Base-by-base conservation (phyloP, 2,113 vertebrate genomes). In the Monarcha castaneiventris region DNA sequence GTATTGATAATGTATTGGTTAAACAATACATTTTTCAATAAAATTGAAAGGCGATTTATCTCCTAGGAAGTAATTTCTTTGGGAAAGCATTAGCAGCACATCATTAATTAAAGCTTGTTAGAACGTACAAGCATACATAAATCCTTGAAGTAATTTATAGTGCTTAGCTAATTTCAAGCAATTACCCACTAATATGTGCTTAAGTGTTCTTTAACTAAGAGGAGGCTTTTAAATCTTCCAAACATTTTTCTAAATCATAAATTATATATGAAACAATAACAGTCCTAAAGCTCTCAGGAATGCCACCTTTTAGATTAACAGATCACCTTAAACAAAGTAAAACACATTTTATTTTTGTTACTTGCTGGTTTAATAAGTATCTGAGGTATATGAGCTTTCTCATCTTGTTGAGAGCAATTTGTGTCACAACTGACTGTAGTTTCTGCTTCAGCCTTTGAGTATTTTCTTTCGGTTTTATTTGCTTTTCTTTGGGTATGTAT, bases 31-130 rank as follows among this genome's bases (percentile, higher is more conserved):
- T 92, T 95, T 97, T 98, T 97, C 95, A 94, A 35, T 97, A 97
- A 98, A 97, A 97, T 97, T 97, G 96, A 97, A 97, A 97, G 97
- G 92, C 82, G 20, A 97, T 98, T 98, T 97, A 90, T 98, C 96
- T 97, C 94, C 78, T 94, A 94, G 97, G 97, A 98, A 96, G 97
- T 97, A 98, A 97, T 98, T 98, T 98, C 97, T 98, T 97, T 96
- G 97, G 94, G 97, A 98, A 97, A 96, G 96, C 97, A 96, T 98
- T 98, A 98, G 93, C 97, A 96, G 97, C 97, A 97, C 95, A 89
- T 98, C 97, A 97, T 98, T 98, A 98, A 98, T 98, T 98, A 98
- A 98, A 97, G 96, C 97, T 98, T 97, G 97, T 98, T 98, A 97
- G 94, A 97, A 97, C 87, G 91, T 97, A 97, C 97, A 98, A 97